phyloP scores from a whole-genome alignment of 2,888 invertebrate species.

The Nowickia ferox region DNA sequence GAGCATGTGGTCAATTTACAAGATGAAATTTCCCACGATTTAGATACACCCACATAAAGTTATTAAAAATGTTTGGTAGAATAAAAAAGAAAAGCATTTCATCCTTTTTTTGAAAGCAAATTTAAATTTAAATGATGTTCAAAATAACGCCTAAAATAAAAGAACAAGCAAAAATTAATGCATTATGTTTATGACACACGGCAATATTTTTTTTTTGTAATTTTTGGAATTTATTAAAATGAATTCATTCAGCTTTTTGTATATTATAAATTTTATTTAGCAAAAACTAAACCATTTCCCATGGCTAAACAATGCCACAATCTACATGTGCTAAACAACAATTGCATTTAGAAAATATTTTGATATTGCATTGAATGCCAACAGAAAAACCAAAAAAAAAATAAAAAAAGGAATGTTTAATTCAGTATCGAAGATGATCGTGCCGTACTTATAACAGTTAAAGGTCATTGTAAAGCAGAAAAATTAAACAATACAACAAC shows the following conservation, averaged over 20 bases:
- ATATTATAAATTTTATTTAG: slow-evolving; percentile 16
- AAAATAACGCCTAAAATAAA: slow-evolving; percentile 46
- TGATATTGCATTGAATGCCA: slow-evolving; percentile 1
- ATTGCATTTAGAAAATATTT: slow-evolving; percentile 20
- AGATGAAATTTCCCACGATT: slow-evolving; percentile 74
- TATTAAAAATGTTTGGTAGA: slow-evolving; percentile 34
- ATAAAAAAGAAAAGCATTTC: not conserved
- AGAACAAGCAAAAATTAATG: not conserved
- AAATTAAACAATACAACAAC: slow-evolving; percentile 60
- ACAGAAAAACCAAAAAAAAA: slow-evolving; percentile 3
- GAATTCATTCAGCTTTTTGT: slow-evolving; percentile 54
- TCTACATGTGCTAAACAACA: slow-evolving; percentile 35
- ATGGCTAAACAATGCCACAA: slow-evolving; percentile 70
- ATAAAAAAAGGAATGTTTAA: slow-evolving; percentile 70
- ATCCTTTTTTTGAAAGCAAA: slow-evolving; percentile 25
- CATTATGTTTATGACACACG: no score
- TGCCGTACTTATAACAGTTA: slow-evolving; percentile 77
- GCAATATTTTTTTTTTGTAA: not conserved
- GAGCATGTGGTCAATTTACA: slow-evolving; percentile 65
- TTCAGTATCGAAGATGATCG: slow-evolving; percentile 75
- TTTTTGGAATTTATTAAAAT: not conserved
- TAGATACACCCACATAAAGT: slow-evolving; percentile 72
- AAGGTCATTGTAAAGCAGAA: slow-evolving; percentile 75
- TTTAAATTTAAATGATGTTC: slow-evolving; percentile 24
- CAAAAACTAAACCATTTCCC: slow-evolving; percentile 73